Evolutionary conservation across 2,113 vertebrate species (phyloP), one percentile per base, ranked within the genome.

Genomic region (Chaetura pelagica): DNA sequence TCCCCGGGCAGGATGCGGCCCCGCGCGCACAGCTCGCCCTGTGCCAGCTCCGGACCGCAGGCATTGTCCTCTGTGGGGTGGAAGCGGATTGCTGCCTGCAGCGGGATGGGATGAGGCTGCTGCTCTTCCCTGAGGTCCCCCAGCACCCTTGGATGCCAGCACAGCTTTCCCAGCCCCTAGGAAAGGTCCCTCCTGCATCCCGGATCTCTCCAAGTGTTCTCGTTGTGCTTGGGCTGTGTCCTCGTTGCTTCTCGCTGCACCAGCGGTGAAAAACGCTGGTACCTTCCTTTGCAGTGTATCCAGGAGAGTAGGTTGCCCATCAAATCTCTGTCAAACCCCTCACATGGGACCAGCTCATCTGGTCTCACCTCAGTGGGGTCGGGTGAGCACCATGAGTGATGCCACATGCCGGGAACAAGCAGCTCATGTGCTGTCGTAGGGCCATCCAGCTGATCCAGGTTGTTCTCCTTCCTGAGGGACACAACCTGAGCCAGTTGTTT

Each of bases 1-100:
- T 89, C 89, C 24, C 89, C 6, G 35, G 86, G 96, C 91, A 95
- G 96, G 94, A 96, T 96, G 94, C 68, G 58, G 93, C 91, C 94
- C 96, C 27, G 48, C 15, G 58, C 93, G 75, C 77, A 69, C 74
- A 82, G 82, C 89, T 58, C 44, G 84, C 69, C 30, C 1, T 83
- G 59, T 90, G 96, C 83, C 62, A 78, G 40, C 38, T 15, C 3
- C n/a, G 94, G 96, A 92, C 96, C 84, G 27, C 94, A 96, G 91
- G 63, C 93, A 95, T 96, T 96, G 96, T 96, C 96, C 94, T 96
- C 86, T 2, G 18, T 16, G 10, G 89, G 76, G 76, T 94, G 93
- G 94, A 92, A 95, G 83, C 49, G 22, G 77, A 88, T 96, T 8
- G 3, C 21, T 91, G 87, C 90, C 90, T 22, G 10, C 34, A 40